Conservation (phyloP, 2,888 invertebrate species). For the Stenoptilia bipunctidactyla region DNA sequence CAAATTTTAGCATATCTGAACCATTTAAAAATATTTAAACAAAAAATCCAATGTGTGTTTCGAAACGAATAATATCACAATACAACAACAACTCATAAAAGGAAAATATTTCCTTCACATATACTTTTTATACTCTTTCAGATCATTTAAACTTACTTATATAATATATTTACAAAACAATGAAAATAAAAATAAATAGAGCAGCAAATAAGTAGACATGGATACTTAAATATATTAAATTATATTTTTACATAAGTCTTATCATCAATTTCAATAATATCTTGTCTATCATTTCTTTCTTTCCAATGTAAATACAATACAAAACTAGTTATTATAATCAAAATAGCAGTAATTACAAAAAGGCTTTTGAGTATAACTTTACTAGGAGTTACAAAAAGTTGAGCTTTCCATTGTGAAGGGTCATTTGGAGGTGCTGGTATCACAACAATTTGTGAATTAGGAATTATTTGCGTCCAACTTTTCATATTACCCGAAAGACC, state of each 20-base stretch:
- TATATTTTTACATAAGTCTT: constrained; percentile 56
- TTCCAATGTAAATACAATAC: constrained; percentile 91
- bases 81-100: no score
- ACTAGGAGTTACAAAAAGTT: constrained; percentile 95
- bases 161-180: no score
- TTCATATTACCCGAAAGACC: constrained; percentile 79
- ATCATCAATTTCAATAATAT: constrained; percentile 59
- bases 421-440: constrained; percentile 87
- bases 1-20: no score
- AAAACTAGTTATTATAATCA: constrained; percentile 86
- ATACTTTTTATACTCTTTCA: no score
- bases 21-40: no score
- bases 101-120: no score
- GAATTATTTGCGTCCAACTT: constrained; percentile 93
- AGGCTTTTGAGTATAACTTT: constrained; percentile 93
- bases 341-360: constrained; percentile 87
- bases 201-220: constrained; percentile 55
- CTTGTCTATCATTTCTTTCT: constrained; percentile 74
- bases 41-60: no score
- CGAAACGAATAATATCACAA: no score
- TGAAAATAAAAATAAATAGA: constrained; percentile 77
- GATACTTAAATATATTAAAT: constrained; percentile 31
- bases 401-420: constrained; percentile 88
- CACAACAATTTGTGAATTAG: constrained; percentile 97
- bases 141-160: no score